Conservation (phyloP, 53 echinoderm and acorn worm genomes). For the Patiria pectinifera region DNA sequence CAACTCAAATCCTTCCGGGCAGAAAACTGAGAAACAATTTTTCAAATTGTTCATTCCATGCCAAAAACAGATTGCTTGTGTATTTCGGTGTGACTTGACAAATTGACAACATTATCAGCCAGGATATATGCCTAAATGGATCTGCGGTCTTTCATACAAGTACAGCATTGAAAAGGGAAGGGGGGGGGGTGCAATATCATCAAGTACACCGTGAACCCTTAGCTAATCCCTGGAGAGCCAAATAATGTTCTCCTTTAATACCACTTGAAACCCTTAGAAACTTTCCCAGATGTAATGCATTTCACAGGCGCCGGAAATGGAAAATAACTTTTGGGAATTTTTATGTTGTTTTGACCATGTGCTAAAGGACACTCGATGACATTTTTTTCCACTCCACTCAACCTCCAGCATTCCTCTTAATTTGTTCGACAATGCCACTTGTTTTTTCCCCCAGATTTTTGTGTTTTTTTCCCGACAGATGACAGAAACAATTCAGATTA, state of each 20-base stretch:
- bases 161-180: not conserved
- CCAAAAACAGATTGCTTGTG: conserved; percentile 20
- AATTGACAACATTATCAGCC: conserved; percentile 24
- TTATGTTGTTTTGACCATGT: conserved; percentile 9
- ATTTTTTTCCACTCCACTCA: not conserved
- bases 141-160: not conserved
- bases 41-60: not conserved
- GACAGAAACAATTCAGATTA: conserved; percentile 25
- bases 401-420: not conserved
- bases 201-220: conserved; percentile 33
- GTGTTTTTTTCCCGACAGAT: not conserved
- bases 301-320: not conserved
- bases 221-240: not conserved
- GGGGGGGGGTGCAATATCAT: not conserved
- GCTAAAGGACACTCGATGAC: not conserved
- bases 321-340: not conserved
- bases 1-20: too few species aligned
- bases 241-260: conserved; percentile 17
- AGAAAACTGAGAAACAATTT: conserved; percentile 32
- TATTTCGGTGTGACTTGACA: conserved; percentile 24
- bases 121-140: not conserved
- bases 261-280: conserved; percentile 23
- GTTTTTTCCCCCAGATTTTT: not conserved
- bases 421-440: not conserved
- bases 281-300: not conserved